These are phyloP conservation scores for Malurus leucopterus DNA, from an alignment of 2,797 vertebrate genomes.

Conservation along the genomic window DNA sequence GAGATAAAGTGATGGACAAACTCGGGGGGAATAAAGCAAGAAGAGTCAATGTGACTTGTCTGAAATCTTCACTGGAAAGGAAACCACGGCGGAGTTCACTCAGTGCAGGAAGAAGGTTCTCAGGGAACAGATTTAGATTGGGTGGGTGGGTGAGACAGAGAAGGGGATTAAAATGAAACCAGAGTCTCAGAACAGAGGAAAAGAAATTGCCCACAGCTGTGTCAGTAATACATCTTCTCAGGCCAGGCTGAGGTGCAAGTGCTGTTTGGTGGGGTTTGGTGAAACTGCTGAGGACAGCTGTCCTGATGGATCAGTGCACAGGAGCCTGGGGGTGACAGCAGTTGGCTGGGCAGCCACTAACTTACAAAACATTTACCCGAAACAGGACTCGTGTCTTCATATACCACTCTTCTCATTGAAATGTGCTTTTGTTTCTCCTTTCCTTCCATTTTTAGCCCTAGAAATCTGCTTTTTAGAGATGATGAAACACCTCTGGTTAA, in stretches of 20 bases:
- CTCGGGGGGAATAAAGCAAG: not conserved
- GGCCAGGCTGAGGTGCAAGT: not conserved
- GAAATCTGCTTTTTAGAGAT: not conserved
- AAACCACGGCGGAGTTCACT: not conserved
- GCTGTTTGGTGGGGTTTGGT: not conserved
- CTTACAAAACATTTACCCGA: not conserved
- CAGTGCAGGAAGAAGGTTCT: not conserved
- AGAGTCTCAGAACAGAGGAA: not conserved
- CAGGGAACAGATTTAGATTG: not conserved
- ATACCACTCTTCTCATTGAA: not conserved
- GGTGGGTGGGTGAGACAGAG: not conserved
- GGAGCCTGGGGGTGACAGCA: not conserved
- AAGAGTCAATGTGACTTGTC: not conserved
- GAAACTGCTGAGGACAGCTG: not conserved
- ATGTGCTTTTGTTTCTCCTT: not conserved
- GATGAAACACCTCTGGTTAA: not conserved
- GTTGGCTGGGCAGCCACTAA: not conserved
- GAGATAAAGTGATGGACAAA: not conserved
- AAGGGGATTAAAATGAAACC: conserved; percentile 6
- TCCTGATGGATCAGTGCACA: not conserved
- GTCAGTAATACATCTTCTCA: not conserved
- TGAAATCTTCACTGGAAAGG: not conserved
- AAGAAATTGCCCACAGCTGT: not conserved
- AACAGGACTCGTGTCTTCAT: not conserved
- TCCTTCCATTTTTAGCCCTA: not conserved